Base-by-base conservation (phyloP, 2,113 vertebrate species). In the Lathamus discolor region DNA sequence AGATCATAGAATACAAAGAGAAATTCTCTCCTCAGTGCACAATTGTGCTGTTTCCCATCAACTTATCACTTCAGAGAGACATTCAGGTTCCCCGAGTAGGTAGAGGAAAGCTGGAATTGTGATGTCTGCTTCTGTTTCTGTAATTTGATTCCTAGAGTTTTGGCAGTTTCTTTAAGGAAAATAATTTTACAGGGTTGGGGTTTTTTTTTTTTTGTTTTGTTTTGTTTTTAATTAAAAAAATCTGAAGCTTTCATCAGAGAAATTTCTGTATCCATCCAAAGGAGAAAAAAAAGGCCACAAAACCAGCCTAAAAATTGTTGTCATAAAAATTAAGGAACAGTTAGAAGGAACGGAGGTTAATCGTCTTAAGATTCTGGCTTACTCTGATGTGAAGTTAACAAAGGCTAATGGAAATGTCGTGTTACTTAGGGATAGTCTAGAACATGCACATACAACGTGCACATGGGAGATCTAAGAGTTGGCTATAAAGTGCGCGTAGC, bases 91-190 rank as follows among this genome's bases (percentile, higher is more conserved):
- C 61, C 39, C 13, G 55, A 54, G 57, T 90, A 96, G 90, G 93
- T 95, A 83, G 25, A 91, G 89, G 64, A 77, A 84, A 92, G 94
- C 68, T 79, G 86, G 57, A 72, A 76, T 69, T 84, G 48, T 94
- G 93, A 94, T 2, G n/a, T 94, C 83, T 80, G 90, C 83, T 92
- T 86, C 81, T 92, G 66, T 89, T 90, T 94, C 93, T 94, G 86
- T 91, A 95, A 94, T 87, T 89, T 93, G 93, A 92, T 95, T 96
- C 92, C 92, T 96, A 73, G 92, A 96, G 80, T 95, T 96, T 87
- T 97, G 92, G 96, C 92, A 94, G 77, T 95, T 97, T 93, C 95
- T 86, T 92, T 84, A 94, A 92, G 88, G 91, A 93, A 95, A 96
- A 94, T 84, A 93, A 94, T 86, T 75, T 88, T 90, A 79, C 86